A percentile compares a stretch with the other conserved stretches of the same genome.
These are phyloP conservation scores for Planiliza haematocheilus DNA, from an alignment of 2,113 vertebrate species.

Conservation along the genomic window DNA sequence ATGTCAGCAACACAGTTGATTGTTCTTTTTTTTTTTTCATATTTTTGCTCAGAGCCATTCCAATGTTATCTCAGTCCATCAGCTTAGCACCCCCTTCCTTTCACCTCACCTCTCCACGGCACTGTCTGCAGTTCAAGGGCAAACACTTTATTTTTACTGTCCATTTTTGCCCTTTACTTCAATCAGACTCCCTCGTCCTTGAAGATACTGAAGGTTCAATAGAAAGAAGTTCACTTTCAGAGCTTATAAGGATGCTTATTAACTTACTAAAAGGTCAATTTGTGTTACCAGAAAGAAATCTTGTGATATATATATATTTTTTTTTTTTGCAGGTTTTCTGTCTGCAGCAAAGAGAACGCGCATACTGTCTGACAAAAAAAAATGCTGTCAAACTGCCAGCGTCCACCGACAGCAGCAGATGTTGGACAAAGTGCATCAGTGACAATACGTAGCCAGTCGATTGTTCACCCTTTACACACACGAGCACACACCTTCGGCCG, in stretches of 20 bases:
- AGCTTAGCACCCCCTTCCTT: constrained; percentile 40
- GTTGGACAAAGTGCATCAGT: constrained; percentile 75
- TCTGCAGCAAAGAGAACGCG: constrained; percentile 36
- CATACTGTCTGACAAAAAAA: constrained; percentile 67
- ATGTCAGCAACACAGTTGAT: neutral
- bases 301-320: constrained; percentile 43
- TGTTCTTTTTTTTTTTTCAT: neutral
- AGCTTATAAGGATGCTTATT: constrained; percentile 18
- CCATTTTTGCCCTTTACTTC: constrained; percentile 74
- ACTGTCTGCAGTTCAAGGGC: constrained; percentile 68
- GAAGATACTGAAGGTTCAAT: constrained; percentile 69
- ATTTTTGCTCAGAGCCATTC: constrained; percentile 22
- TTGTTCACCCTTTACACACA: constrained; percentile 61
- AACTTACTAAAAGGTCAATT: constrained; percentile 71
- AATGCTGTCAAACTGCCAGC: constrained; percentile 64
- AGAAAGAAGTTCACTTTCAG: constrained; percentile 51
- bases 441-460: constrained; percentile 63
- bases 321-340: neutral
- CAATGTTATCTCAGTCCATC: constrained; percentile 66
- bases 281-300: constrained; percentile 49
- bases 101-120: constrained; percentile 33
- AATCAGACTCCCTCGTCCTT: constrained; percentile 64
- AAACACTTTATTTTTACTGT: constrained; percentile 66
- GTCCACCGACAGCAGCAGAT: constrained; percentile 69
- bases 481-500: constrained; percentile 54